Base-by-base conservation (phyloP, 2,113 vertebrate species). In the Oceanites oceanicus region DNA sequence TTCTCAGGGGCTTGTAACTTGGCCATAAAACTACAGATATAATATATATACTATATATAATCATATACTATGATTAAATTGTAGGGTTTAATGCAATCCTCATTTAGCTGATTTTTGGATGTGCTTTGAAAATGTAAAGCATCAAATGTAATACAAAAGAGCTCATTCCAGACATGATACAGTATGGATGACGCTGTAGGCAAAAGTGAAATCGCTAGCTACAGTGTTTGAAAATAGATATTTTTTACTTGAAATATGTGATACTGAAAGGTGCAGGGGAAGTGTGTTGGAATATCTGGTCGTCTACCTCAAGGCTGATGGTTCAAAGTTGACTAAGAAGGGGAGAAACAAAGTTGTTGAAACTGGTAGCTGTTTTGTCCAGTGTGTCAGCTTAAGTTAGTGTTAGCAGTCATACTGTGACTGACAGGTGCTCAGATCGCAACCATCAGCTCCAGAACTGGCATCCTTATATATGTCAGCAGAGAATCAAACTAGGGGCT, bases 1-100 rank as follows among this genome's bases (percentile, higher is more conserved):
- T 97, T 96, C 97, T 97, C 97, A 97, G 96, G 97, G 96, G 96
- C 90, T 94, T 96, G 65, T 92, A 94, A 83, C 53, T 95, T 88
- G 22, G 89, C 96, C 85, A 93, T 92, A 87, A 95, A 93, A 96
- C 27, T 90, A 76, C 21, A 96, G 56, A 93, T 42, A 79, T 50
- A 17, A 50, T 86, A 96, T 84, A 91, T 12, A 42, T 2, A 73
- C 11, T 52, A 38, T 92, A 91, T 91, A 45, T 85, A 94, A 82
- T 62, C 73, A 53, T 42, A 49, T 75, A 79, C 29, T 80, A 77
- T 83, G 40, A 78, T 83, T 87, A 70, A 88, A 17, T 66, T 78
- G 72, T 97, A 91, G 74, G n/a, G 86, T 96, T 96, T 96, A 94
- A 96, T 90, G 71, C 82, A 97, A 89, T 96, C 71, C 11, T 88